Conservation (phyloP, 2,888 invertebrate species). For the Drosophila austrosaltans region DNA sequence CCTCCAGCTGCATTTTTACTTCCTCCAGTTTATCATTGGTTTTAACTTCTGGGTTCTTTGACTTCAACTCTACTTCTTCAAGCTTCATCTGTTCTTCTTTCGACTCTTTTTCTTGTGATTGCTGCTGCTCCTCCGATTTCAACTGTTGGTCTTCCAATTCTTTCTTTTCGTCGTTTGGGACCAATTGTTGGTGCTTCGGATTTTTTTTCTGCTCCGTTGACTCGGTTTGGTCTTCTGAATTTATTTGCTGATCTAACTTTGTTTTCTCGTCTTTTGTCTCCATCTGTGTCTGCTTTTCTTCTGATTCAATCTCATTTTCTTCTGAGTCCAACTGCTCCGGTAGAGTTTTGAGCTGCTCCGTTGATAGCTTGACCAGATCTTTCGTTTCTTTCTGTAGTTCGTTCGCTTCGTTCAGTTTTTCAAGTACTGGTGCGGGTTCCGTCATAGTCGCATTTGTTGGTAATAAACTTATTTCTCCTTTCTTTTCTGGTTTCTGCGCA, state of each 20-base stretch:
- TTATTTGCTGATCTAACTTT: not conserved
- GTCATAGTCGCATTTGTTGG: not conserved
- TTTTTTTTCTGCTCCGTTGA: not conserved
- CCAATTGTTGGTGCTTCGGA: not conserved
- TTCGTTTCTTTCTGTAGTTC: constrained; percentile 5
- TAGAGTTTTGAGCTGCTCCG: not conserved
- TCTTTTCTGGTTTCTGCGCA: not conserved
- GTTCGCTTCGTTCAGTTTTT: not conserved
- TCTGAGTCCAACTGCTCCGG: too few relatives aligned
- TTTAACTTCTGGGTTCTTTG: not conserved
- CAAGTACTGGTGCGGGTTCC: not conserved
- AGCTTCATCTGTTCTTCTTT: not conserved
- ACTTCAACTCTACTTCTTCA: not conserved
- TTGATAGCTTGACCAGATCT: not conserved
- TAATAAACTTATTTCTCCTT: not conserved
- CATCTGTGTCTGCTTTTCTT: not conserved
- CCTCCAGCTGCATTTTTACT: not conserved
- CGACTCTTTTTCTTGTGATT: not conserved
- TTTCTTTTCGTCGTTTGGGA: not conserved
- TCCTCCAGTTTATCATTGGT: not conserved
- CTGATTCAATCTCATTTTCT: too few relatives aligned
- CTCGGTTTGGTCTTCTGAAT: not conserved
- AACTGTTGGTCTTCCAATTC: not conserved
- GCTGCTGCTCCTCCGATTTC: not conserved
- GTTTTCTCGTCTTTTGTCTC: not conserved